Percentiles rank a stretch among this genome's conserved stretches.
Conservation (phyloP, 2,113 vertebrate species). For the Steatornis caripensis region DNA sequence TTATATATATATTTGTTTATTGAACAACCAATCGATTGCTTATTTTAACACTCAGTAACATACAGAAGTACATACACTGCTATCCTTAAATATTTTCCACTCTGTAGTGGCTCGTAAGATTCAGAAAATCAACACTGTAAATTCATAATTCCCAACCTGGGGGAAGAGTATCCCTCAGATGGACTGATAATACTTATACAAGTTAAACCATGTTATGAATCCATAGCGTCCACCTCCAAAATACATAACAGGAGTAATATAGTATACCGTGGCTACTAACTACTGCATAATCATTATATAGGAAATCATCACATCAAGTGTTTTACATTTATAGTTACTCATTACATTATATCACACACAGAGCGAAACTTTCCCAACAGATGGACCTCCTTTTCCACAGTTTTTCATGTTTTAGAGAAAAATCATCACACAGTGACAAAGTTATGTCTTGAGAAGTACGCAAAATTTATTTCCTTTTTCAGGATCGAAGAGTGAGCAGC, state of each 20-base stretch:
- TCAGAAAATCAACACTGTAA: constrained; percentile 28
- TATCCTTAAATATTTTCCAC: constrained; percentile 69
- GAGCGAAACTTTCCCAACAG: background rate
- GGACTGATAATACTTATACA: constrained; percentile 40
- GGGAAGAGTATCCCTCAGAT: constrained; percentile 35
- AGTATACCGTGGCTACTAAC: constrained; percentile 55
- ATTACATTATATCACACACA: constrained; percentile 47
- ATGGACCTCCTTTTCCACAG: constrained; percentile 29
- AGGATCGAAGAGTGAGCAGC: constrained; percentile 11
- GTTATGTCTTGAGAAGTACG: background rate
- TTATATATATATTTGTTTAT: constrained; percentile 33
- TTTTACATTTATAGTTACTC: constrained; percentile 59
- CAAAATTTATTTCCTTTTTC: constrained; percentile 5
- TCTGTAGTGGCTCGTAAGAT: constrained; percentile 43
- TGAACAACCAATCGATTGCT: constrained; percentile 30
- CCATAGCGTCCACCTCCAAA: constrained; percentile 48
- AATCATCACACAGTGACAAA: constrained; percentile 29
- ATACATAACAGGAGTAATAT: constrained; percentile 61
- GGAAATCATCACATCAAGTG: constrained; percentile 40
- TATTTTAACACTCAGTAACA: constrained; percentile 62
- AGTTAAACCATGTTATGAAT: constrained; percentile 32
- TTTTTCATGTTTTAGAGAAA: constrained; percentile 33
- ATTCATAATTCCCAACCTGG: constrained; percentile 18
- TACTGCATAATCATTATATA: constrained; percentile 59
- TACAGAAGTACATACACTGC: constrained; percentile 51